Evolutionary conservation across 2,797 vertebrate genomes (phyloP).

Genomic region (Heliangelus exortis): DNA sequence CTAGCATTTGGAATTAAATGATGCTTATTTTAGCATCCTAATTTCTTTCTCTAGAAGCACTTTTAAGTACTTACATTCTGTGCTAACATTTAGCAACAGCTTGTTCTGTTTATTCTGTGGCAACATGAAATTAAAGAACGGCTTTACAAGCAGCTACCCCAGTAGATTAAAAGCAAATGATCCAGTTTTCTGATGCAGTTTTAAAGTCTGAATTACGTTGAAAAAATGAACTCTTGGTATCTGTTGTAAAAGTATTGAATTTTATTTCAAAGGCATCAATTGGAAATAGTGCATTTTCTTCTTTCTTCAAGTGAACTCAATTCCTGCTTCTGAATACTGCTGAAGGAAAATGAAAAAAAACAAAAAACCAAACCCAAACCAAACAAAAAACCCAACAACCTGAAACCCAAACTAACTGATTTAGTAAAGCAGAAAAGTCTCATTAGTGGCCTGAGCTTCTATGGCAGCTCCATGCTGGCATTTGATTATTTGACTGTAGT

Average conservation of each 20-base stretch:
- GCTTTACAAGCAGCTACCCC: background rate
- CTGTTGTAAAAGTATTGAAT: background rate
- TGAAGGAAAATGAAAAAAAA: background rate
- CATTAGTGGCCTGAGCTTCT: background rate
- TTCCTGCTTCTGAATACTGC: background rate
- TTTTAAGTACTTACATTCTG: background rate
- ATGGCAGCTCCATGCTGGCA: background rate
- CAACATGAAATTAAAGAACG: background rate
- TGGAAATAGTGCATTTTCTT: background rate
- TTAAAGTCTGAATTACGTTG: background rate
- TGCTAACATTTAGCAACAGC: slow-evolving; percentile 9
- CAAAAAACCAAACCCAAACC: too few relatives aligned
- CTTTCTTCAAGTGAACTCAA: background rate
- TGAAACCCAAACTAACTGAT: background rate
- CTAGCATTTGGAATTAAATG: background rate
- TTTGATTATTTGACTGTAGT: background rate
- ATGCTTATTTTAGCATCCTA: background rate
- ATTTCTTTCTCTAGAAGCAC: slow-evolving; percentile 19
- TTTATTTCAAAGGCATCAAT: background rate
- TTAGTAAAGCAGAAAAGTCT: slow-evolving; percentile 16
- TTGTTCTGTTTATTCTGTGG: slow-evolving; percentile 31
- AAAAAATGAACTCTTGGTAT: background rate
- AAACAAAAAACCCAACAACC: background rate
- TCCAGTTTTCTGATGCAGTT: background rate
- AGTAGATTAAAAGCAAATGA: slow-evolving; percentile 22